Base-by-base conservation (phyloP, 2,797 vertebrate species). In the Parauchenoglanis ngamensis region DNA sequence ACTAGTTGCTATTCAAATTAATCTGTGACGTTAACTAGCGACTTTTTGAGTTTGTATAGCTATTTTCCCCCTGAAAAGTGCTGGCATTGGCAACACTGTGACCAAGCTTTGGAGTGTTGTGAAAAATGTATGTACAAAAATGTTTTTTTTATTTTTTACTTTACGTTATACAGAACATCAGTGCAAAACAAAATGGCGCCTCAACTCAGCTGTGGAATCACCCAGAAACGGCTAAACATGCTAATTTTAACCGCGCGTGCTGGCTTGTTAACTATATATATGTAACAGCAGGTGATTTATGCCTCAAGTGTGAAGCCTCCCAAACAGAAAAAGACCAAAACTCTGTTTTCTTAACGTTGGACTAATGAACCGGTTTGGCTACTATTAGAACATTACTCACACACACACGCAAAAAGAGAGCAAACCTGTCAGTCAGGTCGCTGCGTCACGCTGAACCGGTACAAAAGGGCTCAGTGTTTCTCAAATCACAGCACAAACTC, bases 361-460 rank as follows among this genome's bases (percentile, higher is more conserved):
- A 59, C 4, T 25, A 23, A 28, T 11, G 31, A 84, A 84, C 86
- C 63, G 86, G 86, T 87, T 67, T 15, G 52, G 23, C 44, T 75
- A 83, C 52, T 7, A 35, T 19, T 46, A 15, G 1, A 40, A 10
- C 19, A 11, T 1, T 1, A 17, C 10, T 19, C 3, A 25, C 40
- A 10, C 6, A 15, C 4, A 21, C 1, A 25, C n/a, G 4, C 13
- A 0, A 28, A 28, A 57, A 67, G 35, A 61, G 65, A 35, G n/a
- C 19, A 40, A 81, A 88, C 87, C 83, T 28, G 87, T 88, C 67
- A 5, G 17, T 80, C 87, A 54, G 87, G 87, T 8, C 44, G 21
- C 57, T 63, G 28, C 12, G 73, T 85, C 57, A 83, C 56, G 4
- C 23, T 23, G 19, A 6, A 0, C 11, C 19, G 15, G 25, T 89